Base-by-base conservation (phyloP, 2,797 vertebrate genomes). In the Urosaurus nigricauda region DNA sequence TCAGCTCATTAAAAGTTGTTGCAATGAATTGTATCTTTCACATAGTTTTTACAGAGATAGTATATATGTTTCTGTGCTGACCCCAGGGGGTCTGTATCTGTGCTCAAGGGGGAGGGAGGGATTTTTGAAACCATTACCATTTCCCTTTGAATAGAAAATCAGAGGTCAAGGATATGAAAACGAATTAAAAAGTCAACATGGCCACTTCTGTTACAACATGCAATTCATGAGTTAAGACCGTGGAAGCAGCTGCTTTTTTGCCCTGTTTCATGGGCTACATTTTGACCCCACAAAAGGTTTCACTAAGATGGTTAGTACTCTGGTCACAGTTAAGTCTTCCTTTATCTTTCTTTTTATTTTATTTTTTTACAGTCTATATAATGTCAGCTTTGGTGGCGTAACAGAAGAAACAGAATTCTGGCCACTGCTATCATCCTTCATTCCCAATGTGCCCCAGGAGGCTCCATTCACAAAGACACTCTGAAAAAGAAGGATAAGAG, bases 1-100 rank as follows among this genome's bases (percentile, higher is more conserved):
- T 24, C 29, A 21, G 40, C 37, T 90, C n/a, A 92, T 87, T 91
- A 87, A 79, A 83, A 87, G 3, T 60, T 87, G 60, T 2, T 86
- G 51, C 58, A 87, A 12, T 43, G 82, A 91, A 70, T 37, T 11
- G 58, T 2, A 19, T 6, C 11, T 68, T 77, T 32, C 16, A 43
- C 29, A 9, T 37, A 71, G 16, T 63, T 85, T 78, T 80, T 37
- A 74, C 5, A 51, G 11, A 74, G 24, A 32, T 40, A 32, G 19
- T 24, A 65, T 51, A 56, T 11, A 73, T 26, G 35, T 11, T 9
- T n/a, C 60, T 58, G 63, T 13, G 3, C 11, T 47, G 60, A 56
- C 9, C 14, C 63, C 32, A 63, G 16, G 26, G 68, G 14, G 7
- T 80, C 8, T 68, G 65, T 68, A 29, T 68, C 26, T 68, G 65